Evolutionary conservation across 2,113 vertebrate genomes (phyloP), one percentile per base, ranked within the genome.

Genomic region (Odocoileus hemionus): DNA sequence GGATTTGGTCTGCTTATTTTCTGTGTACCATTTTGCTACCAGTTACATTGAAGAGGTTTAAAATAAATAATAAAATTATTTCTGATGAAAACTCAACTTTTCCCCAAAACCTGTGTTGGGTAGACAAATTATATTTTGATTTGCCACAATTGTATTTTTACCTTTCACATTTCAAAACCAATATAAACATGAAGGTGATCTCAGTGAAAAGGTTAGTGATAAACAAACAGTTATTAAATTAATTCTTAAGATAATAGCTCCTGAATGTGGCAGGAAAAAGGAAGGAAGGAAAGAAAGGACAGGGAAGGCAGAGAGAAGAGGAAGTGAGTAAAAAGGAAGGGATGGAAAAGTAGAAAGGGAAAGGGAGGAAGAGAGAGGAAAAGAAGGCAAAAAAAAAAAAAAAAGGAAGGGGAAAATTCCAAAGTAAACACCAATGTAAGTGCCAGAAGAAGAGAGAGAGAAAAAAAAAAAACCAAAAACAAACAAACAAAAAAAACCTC

Each of bases 21-120:
- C 78, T 89, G 30, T 97, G 94, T 97, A 86, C 26, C 89, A 97
- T 98, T 98, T 97, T 98, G 97, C 96, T 98, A 97, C 96, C 39
- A 86, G 60, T 97, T 97, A 96, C 28, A 86, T 0, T 39, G 19
- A 12, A 39, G 12, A 93, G 97, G 94, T 97, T 97, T 96, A 95
- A 89, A 97, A 91, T 92, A 95, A 97, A 95, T 52, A 96, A 97
- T 97, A 97, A 98, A 97, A 98, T 94, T 95, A 96, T 98, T 97
- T 97, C 96, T 96, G 61, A 95, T 92, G 89, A 95, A 92, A 93
- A 76, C 43, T 70, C 0, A 1, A 21, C 47, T 57, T 74, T 64
- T 52, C 85, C 13, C 14, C 28, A 50, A 74, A 87, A 89, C 0
- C n/a, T n/a, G 39, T 61, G 33, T 26, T 94, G 39, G 85, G 76